Evolutionary conservation across 1,140 invertebrate genomes (phyloP).

Genomic region (Tyrophagus putrescentiae): DNA sequence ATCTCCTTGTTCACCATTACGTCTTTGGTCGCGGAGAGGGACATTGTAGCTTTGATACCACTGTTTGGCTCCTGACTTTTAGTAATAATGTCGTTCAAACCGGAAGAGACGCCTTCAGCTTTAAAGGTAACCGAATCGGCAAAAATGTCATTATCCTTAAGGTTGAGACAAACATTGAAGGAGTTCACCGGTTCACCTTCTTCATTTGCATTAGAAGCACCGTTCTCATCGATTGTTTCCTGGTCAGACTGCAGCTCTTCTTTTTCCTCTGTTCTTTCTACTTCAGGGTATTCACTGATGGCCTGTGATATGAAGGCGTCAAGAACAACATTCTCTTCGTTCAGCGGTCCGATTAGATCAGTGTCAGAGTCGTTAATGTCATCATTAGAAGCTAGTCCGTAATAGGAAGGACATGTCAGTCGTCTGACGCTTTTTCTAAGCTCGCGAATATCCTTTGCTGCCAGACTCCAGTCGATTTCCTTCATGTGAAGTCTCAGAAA

Average conservation of each 20-base stretch:
- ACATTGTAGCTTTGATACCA: not conserved
- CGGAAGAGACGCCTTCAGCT: not conserved
- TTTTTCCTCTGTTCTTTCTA: not conserved
- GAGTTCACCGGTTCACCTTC: not conserved
- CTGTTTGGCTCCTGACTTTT: not conserved
- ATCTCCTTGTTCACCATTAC: slow-evolving; percentile 7
- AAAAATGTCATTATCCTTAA: slow-evolving; percentile 10
- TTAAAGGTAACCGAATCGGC: slow-evolving; percentile 5
- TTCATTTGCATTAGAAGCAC: not conserved
- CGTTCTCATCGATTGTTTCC: not conserved
- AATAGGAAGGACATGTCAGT: slow-evolving; percentile 6
- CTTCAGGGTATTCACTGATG: not conserved
- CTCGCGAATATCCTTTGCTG: slow-evolving; percentile 6
- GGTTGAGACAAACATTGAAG: slow-evolving; percentile 6
- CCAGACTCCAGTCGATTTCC: slow-evolving; percentile 8
- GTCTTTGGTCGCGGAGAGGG: slow-evolving; percentile 1
- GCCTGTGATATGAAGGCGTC: slow-evolving; percentile 16
- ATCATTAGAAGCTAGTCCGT: slow-evolving; percentile 2
- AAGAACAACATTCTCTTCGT: not conserved
- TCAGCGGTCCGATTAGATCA: slow-evolving; percentile 11
- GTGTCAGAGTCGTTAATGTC: slow-evolving; percentile 13
- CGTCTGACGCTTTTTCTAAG: slow-evolving; percentile 10
- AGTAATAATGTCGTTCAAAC: not conserved
- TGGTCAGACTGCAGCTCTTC: too few species aligned
- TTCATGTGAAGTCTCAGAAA: slow-evolving; percentile 14